Evolutionary conservation across 2,113 vertebrate species (phyloP), one percentile per base, ranked within the genome.

Genomic region (Lethenteron reissneri): DNA sequence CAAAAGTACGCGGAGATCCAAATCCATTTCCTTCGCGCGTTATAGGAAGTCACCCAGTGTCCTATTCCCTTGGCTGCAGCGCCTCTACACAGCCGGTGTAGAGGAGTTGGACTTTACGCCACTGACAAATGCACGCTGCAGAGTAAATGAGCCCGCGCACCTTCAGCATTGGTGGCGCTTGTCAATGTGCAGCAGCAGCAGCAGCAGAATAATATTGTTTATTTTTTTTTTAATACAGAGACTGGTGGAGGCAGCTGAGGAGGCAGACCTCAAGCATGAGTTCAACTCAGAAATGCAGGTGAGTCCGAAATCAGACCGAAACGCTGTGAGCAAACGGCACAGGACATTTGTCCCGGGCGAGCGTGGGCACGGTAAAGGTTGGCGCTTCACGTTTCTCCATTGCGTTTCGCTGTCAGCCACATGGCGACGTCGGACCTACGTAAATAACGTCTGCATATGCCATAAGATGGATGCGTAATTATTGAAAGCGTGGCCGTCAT

Each of bases 271-370:
- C 57, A 86, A 86, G 58, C 91, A 96, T 0, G 83, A 89, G 57
- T 92, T 83, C 82, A 94, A 95, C 14, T 80, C 84, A 12, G 88
- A 90, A 0, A 76, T 94, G 41, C 80, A 83, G 86, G 91, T 96
- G 80, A 78, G 82, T 78, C 58, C 4, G 41, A 41, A 41, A 41
- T 41, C 41, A 41, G 6, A 41, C 41, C 41, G 41, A 41, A 41
- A 41, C 56, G 21, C 57, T 71, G 9, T 78, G 76, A 70, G 13
- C 60, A 58, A 17, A 73, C 17, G 58, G 60, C 56, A 14, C n/a
- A 5, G 58, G 19, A 73, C 58, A 72, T 57, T 8, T 15, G 57
- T 25, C 56, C 19, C 58, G 62, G 19, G 14, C 62, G 69, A 57
- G 70, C 19, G 10, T n/a, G n/a, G 1, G 56, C 56, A 73, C 56